phyloP scores from a whole-genome alignment of 2,888 invertebrate genomes.

The Ganaspis brasiliensis region DNA sequence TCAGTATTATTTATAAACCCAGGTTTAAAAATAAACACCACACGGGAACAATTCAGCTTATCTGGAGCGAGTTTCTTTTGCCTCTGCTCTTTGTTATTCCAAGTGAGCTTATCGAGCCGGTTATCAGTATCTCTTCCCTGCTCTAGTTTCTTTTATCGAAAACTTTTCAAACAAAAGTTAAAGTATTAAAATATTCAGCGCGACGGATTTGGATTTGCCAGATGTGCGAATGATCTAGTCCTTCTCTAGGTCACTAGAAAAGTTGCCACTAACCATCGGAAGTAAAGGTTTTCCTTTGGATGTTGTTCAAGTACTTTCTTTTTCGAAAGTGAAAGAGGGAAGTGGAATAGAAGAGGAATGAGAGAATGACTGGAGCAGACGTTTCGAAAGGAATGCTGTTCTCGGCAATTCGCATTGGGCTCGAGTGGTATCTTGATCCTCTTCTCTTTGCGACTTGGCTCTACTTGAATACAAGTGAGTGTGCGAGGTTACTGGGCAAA shows the following conservation, averaged over 20 bases:
- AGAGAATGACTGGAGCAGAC: constrained; percentile 51
- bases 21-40: no score
- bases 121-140: constrained; percentile 66
- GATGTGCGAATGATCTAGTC: not conserved
- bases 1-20: no score
- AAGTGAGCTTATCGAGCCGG: constrained; percentile 51
- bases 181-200: no score
- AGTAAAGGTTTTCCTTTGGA: constrained; percentile 12
- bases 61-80: constrained; percentile 1
- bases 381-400: constrained; percentile 68
- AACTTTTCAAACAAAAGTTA: no score
- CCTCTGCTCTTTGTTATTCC: not conserved
- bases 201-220: no score
- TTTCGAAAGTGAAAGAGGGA: constrained; percentile 60
- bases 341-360: constrained; percentile 21
- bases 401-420: constrained; percentile 63
- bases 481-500: constrained; percentile 75
- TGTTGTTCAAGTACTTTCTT: constrained; percentile 55
- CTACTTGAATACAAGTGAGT: constrained; percentile 52
- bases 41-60: not conserved
- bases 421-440: constrained; percentile 63
- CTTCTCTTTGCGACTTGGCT: constrained; percentile 55
- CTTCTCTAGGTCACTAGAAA: constrained; percentile 2
- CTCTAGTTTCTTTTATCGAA: constrained; percentile 65
- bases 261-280: not conserved